Percentiles rank a stretch among this genome's conserved stretches.
phyloP scores from a whole-genome alignment of 2,888 invertebrate species.

The Rhagophthalmus giganteus region DNA sequence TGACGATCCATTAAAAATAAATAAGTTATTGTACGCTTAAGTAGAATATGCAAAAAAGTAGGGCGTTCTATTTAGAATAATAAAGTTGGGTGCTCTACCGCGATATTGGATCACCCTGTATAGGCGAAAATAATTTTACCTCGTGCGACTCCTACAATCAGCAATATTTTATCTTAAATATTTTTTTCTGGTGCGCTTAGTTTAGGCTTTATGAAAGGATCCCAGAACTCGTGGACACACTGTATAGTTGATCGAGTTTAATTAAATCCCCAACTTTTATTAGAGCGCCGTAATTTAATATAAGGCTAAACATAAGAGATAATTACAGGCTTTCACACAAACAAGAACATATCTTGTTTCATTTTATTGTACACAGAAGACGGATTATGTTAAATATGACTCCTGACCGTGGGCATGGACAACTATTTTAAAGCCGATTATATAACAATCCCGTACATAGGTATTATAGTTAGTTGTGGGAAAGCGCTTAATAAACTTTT shows the following conservation, averaged over 20 bases:
- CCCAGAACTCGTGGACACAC: too few species aligned
- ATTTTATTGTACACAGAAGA: not conserved
- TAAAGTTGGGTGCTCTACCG: too few species aligned
- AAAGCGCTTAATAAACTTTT: not conserved
- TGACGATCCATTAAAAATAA: too few species aligned
- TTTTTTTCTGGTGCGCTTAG: too few species aligned
- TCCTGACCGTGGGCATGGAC: not conserved
- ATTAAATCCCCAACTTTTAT: not conserved
- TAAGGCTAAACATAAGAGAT: not conserved
- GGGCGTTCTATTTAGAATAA: too few species aligned
- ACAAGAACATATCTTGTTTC: not conserved
- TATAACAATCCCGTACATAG: not conserved
- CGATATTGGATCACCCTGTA: too few species aligned
- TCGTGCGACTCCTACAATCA: too few species aligned
- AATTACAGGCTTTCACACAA: not conserved
- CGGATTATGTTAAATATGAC: not conserved
- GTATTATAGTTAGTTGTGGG: not conserved
- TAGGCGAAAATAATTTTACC: too few species aligned
- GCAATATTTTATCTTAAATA: too few species aligned
- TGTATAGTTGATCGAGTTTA: not conserved
- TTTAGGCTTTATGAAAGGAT: too few species aligned
- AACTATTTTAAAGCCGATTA: conserved; percentile 6
- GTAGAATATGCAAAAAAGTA: too few species aligned
- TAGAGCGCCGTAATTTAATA: not conserved
- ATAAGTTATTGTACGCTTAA: too few species aligned